A percentile compares a stretch with the other conserved stretches of the same genome.
phyloP scores from a whole-genome alignment of 30 jellyfish, hydroid and myxozoan genomes.

The Clytia hemisphaerica region DNA sequence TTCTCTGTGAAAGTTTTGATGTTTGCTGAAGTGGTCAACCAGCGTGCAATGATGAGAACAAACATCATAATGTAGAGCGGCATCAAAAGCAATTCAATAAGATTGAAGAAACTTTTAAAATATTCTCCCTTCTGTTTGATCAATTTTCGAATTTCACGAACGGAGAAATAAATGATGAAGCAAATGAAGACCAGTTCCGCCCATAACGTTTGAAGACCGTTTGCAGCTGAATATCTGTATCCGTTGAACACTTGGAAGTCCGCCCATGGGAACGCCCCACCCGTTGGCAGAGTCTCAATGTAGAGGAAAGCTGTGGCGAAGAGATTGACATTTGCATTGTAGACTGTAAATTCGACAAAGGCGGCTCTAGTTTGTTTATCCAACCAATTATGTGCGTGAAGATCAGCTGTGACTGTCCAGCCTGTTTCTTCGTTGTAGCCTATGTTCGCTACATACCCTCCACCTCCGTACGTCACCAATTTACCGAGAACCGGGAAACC shows the following conservation, averaged over 20 bases:
- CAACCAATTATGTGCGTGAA: conserved; percentile 52
- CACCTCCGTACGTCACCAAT: conserved; percentile 57
- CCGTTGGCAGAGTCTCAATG: conserved; percentile 49
- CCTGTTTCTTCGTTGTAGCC: conserved; percentile 42
- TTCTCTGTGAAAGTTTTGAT: conserved; percentile 8
- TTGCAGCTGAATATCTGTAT: conserved; percentile 40
- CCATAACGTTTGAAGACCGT: conserved; percentile 29
- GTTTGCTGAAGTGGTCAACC: conserved; percentile 13
- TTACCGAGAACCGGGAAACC: conserved; percentile 67
- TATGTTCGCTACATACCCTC: conserved; percentile 72
- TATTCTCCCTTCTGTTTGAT: conserved; percentile 29
- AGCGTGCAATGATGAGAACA: not conserved
- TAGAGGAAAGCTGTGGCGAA: conserved; percentile 52
- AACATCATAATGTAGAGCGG: conserved; percentile 8
- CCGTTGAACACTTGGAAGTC: conserved; percentile 34
- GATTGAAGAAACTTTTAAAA: conserved; percentile 46
- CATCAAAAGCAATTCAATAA: conserved; percentile 28
- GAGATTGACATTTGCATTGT: conserved; percentile 67
- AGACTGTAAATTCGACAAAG: conserved; percentile 69
- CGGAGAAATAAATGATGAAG: conserved; percentile 39
- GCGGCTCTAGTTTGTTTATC: conserved; percentile 59
- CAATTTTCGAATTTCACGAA: conserved; percentile 47
- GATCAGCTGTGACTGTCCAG: conserved; percentile 32
- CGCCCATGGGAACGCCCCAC: conserved; percentile 52
- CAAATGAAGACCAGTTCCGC: conserved; percentile 41